Conservation (phyloP, 2,797 vertebrate genomes). For the Bradypus variegatus region DNA sequence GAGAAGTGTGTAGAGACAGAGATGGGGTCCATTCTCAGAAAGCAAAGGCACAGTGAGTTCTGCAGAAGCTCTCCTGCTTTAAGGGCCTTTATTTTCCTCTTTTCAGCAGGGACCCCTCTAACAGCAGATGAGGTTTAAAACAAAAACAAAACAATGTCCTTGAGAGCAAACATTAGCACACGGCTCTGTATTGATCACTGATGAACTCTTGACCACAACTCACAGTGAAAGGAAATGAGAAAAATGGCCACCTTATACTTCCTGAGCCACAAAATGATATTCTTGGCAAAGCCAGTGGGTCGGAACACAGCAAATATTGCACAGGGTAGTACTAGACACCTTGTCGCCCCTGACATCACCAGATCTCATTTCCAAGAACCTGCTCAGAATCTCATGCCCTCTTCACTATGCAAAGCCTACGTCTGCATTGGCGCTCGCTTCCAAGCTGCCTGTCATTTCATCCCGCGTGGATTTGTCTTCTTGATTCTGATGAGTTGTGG, state of each 20-base stretch:
- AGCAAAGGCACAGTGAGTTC: background rate
- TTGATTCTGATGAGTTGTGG: background rate
- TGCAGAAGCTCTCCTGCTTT: background rate
- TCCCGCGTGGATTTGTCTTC: background rate
- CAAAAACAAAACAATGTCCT: background rate
- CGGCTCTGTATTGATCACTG: background rate
- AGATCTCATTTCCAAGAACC: too few relatives aligned
- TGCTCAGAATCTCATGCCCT: background rate
- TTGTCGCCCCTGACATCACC: background rate
- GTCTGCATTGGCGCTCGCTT: background rate
- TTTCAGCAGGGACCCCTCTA: background rate
- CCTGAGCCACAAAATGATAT: conserved; percentile 1
- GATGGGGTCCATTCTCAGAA: background rate
- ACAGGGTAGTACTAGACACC: background rate
- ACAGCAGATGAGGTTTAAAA: background rate
- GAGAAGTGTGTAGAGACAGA: background rate
- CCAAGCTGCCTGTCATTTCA: background rate
- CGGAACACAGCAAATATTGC: background rate
- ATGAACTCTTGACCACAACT: background rate
- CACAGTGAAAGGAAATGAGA: conserved; percentile 7
- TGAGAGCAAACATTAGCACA: background rate
- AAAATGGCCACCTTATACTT: background rate
- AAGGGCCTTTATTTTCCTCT: background rate
- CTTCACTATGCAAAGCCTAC: background rate
- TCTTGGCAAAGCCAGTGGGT: background rate